phyloP scores from a whole-genome alignment of 1,140 invertebrate genomes.

The Danaus melanippus region DNA sequence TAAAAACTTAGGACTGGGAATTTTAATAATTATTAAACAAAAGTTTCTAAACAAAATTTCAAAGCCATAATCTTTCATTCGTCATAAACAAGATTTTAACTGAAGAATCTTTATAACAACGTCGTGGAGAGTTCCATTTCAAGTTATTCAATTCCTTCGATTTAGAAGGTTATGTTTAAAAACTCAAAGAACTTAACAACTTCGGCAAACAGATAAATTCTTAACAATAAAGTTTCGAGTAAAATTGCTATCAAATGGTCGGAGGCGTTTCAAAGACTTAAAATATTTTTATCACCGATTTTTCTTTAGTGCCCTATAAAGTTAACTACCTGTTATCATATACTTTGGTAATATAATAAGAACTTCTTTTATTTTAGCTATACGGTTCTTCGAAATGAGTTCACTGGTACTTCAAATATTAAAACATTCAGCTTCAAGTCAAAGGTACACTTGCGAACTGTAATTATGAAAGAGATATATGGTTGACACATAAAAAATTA shows the following conservation, averaged over 20 bases:
- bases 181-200: conserved; percentile 36
- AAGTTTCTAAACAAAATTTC: conserved; percentile 17
- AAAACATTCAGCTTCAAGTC: too few relatives aligned
- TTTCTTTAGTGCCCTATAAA: too few relatives aligned
- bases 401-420: too few relatives aligned
- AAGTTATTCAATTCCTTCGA: conserved; percentile 25
- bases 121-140: conserved; percentile 20
- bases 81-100: conserved; percentile 18
- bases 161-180: conserved; percentile 27
- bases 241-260: conserved; percentile 38
- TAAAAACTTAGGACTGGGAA: conserved; percentile 3
- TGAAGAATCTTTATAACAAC: conserved; percentile 23
- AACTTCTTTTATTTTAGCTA: too few relatives aligned
- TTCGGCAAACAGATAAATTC: conserved; percentile 46
- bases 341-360: too few relatives aligned
- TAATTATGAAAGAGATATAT: too few relatives aligned
- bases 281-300: too few relatives aligned
- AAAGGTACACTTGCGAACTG: too few relatives aligned
- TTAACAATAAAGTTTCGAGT: conserved; percentile 30
- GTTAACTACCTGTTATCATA: too few relatives aligned
- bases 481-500: too few relatives aligned
- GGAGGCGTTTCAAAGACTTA: conserved; percentile 7
- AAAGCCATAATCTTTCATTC: conserved; percentile 14
- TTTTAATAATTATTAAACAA: conserved; percentile 10
- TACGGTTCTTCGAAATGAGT: too few relatives aligned